These are phyloP conservation scores for Hipparchia sbordonii DNA, from an alignment of 2,888 invertebrate species.

Conservation along the genomic window DNA sequence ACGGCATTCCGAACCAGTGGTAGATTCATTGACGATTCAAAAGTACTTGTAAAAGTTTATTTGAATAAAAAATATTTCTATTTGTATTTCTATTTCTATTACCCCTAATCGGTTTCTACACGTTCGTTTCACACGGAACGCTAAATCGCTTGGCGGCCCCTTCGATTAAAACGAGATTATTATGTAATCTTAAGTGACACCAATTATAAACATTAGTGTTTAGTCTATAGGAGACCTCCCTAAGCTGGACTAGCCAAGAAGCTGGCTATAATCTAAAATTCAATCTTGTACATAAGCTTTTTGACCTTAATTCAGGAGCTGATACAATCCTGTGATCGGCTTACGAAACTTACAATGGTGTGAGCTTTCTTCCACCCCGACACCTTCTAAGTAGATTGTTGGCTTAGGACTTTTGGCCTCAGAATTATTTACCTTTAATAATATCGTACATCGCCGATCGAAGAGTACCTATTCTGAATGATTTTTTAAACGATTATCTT, in stretches of 20 bases:
- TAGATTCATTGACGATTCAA: too few species aligned
- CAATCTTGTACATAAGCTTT: not conserved
- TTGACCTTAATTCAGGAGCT: not conserved
- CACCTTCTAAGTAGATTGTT: constrained; percentile 27
- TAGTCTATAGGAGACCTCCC: too few species aligned
- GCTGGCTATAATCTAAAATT: not conserved
- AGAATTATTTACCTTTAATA: constrained; percentile 31
- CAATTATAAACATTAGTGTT: too few species aligned
- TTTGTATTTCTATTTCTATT: too few species aligned
- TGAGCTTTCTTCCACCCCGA: constrained; percentile 27
- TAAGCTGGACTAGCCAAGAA: not conserved
- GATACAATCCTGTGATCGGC: constrained; percentile 27
- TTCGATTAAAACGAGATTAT: too few species aligned
- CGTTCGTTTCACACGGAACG: too few species aligned
- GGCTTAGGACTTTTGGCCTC: constrained; percentile 30
- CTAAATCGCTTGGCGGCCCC: too few species aligned
- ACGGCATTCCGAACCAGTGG: too few species aligned
- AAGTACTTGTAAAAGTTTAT: too few species aligned
- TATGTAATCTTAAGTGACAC: too few species aligned
- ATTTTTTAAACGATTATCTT: not conserved
- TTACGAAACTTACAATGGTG: constrained; percentile 31
- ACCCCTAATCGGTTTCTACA: too few species aligned
- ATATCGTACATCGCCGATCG: constrained; percentile 11
- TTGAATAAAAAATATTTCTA: too few species aligned
- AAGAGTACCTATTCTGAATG: not conserved